Base-by-base conservation (phyloP, 2,113 vertebrate species). In the Silurus asotus region DNA sequence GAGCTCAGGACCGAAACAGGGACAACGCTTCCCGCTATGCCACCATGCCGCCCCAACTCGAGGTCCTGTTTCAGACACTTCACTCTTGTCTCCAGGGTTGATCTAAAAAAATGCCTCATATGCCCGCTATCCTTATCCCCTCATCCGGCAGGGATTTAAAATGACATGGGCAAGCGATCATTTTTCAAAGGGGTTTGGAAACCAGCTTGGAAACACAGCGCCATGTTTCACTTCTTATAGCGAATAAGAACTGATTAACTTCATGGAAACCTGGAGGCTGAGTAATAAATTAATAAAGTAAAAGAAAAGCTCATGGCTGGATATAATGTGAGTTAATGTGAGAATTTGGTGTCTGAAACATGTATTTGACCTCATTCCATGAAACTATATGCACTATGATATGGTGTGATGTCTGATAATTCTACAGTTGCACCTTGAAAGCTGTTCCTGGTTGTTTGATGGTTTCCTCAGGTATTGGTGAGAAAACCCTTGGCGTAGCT, bases 61-160 rank as follows among this genome's bases (percentile, higher is more conserved):
- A 59, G 53, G 23, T 77, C 74, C 51, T 55, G 74, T 77, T 77
- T 25, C 74, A 77, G 51, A 55, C 13, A 53, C 72, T 53, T 75
- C 48, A 53, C 20, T 13, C 19, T 49, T 48, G 19, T 74, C 45
- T 74, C 70, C 45, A 20, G 45, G 49, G 20, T 11, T 74, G 70
- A 74, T 51, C 45, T 23, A 51, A 23, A 10, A 25, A 13, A 25
- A 55, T 11, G 49, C 74, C 28, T 77, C 74, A 15, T 15, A 77
- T 55, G 51, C 23, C 49, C 0, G 74, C 11, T 55, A 8, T 14
- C n/a, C n/a, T n/a, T 55, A 25, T 55, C 74, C 55, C n/a, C n/a
- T n/a, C 25, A 25, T 55, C 74, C 55, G 74, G 13, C 5, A 55
- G 51, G 7, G 49, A 55, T 76, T 75, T 75, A 20, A 1, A 7